A percentile compares a stretch with the other conserved stretches of the same genome.
phyloP scores from a whole-genome alignment of 2,113 vertebrate genomes.

The Cyanoramphus novaezelandiae region DNA sequence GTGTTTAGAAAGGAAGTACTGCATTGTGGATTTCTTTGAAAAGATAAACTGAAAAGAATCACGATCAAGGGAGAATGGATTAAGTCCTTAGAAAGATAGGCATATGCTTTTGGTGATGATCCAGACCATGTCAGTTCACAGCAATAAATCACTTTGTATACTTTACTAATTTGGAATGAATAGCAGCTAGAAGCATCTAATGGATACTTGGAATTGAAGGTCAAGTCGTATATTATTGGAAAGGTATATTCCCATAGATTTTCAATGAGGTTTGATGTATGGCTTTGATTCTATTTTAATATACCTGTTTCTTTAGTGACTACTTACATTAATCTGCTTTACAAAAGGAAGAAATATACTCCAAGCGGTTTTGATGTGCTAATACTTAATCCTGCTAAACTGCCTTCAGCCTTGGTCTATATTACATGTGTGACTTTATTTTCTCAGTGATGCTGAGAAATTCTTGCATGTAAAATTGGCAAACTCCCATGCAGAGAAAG shows the following conservation, averaged over 20 bases:
- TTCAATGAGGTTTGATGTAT: not conserved
- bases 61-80: not conserved
- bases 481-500: conserved; percentile 19
- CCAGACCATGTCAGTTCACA: not conserved
- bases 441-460: conserved; percentile 16
- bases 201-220: conserved; percentile 5
- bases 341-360: conserved; percentile 21
- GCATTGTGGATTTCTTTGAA: not conserved
- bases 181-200: not conserved
- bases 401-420: not conserved
- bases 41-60: not conserved
- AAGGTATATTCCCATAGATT: not conserved
- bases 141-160: not conserved
- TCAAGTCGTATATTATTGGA: conserved; percentile 3
- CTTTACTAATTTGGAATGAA: conserved; percentile 20
- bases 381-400: conserved; percentile 13
- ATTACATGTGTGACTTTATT: not conserved
- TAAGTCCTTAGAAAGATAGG: not conserved
- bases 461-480: conserved; percentile 37
- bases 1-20: not conserved
- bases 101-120: not conserved
- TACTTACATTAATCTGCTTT: not conserved
- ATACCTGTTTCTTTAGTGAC: conserved; percentile 36
- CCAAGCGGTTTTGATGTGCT: not conserved
- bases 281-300: conserved; percentile 33